phyloP scores from a whole-genome alignment of 2,113 vertebrate species.

The Dunckerocampus dactyliophorus region DNA sequence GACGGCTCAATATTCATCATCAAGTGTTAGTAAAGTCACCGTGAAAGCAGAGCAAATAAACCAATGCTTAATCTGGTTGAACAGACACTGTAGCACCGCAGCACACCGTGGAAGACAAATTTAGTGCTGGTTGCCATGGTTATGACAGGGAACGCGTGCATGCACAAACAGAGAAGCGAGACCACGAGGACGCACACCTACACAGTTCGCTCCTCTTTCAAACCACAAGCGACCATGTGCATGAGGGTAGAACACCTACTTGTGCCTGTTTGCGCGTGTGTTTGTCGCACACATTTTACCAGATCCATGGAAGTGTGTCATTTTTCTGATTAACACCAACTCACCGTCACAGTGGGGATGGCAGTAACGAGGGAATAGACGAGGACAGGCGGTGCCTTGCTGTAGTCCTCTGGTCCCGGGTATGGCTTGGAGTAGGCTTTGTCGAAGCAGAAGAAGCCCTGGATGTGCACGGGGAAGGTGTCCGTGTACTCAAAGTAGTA shows the following conservation, averaged over 20 bases:
- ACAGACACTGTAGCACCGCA: conserved; percentile 26
- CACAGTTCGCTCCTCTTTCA: conserved; percentile 40
- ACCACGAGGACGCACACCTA: conserved; percentile 65
- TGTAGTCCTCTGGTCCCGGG: conserved; percentile 84
- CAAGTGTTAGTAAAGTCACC: not conserved
- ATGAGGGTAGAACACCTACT: conserved; percentile 18
- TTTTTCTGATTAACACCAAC: conserved; percentile 37
- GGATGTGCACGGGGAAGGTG: conserved; percentile 87
- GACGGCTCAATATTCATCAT: conserved; percentile 18
- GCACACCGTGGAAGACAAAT: conserved; percentile 59
- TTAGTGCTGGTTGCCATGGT: conserved; percentile 70
- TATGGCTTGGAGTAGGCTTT: conserved; percentile 87
- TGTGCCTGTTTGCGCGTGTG: not conserved
- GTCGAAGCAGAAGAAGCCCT: conserved; percentile 93
- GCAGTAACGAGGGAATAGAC: conserved; percentile 87
- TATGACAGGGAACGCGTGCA: conserved; percentile 45
- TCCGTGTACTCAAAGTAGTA: conserved; percentile 94
- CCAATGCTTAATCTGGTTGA: conserved; percentile 11
- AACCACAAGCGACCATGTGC: conserved; percentile 54
- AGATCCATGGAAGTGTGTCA: conserved; percentile 44
- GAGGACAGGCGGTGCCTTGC: conserved; percentile 82
- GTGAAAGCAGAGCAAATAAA: conserved; percentile 6
- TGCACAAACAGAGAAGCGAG: conserved; percentile 52
- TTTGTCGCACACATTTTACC: not conserved
- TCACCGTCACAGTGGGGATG: conserved; percentile 85